Evolutionary conservation across 2,888 invertebrate genomes (phyloP).

Genomic region (Apotomis turbidana): DNA sequence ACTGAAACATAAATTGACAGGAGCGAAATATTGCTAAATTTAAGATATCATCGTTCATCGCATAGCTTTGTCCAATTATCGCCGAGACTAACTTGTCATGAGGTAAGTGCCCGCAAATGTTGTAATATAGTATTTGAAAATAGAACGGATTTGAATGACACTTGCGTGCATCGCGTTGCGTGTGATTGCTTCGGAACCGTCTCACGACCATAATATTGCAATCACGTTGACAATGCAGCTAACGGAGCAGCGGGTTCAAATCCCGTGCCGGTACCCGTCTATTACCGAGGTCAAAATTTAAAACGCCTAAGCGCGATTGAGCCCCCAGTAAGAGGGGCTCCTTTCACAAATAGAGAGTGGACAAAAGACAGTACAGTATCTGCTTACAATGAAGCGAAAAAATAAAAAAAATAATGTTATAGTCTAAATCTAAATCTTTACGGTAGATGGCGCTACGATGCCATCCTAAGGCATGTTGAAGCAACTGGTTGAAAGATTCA

Average conservation of each 20-base stretch:
- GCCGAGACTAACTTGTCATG: neutral
- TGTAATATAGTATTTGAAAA: neutral
- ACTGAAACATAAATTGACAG: too few species aligned
- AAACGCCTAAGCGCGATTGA: neutral
- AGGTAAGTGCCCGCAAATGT: neutral
- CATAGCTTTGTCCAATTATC: too few species aligned
- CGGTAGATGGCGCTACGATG: too few species aligned
- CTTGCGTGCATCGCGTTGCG: slow-evolving; percentile 16
- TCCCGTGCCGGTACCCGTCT: neutral
- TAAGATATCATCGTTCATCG: neutral
- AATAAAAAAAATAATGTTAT: too few species aligned
- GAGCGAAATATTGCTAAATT: too few species aligned
- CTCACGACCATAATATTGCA: slow-evolving; percentile 19
- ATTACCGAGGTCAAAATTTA: slow-evolving; percentile 2
- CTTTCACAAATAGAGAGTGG: neutral
- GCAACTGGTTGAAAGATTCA: too few species aligned
- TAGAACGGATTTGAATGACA: slow-evolving; percentile 5
- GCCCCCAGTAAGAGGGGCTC: too few species aligned
- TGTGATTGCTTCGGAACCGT: slow-evolving; percentile 17
- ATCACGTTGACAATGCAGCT: slow-evolving; percentile 13
- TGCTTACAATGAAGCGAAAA: too few species aligned
- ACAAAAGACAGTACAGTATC: neutral
- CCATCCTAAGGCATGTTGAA: too few species aligned
- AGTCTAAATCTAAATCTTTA: too few species aligned
- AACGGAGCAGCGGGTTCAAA: slow-evolving; percentile 2